A percentile compares a stretch with the other conserved stretches of the same genome.
These are phyloP conservation scores for Yasuhikotakia modesta DNA, from an alignment of 2,797 vertebrate genomes.

Conservation along the genomic window DNA sequence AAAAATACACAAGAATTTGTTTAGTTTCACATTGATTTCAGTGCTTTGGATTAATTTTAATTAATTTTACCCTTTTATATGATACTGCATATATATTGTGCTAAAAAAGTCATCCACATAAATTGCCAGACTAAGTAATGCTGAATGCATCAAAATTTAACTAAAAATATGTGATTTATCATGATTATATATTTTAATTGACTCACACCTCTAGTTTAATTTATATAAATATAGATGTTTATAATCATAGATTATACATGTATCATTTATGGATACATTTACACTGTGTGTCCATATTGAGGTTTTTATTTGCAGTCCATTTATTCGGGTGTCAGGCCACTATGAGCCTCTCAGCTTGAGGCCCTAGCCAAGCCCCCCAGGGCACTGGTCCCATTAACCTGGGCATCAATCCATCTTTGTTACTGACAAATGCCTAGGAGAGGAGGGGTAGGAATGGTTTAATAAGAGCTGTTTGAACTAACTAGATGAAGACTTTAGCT, in stretches of 20 bases:
- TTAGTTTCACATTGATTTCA: no score
- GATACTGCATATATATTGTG: background rate
- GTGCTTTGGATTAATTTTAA: no score
- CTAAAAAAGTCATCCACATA: background rate
- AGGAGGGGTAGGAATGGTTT: constrained; percentile 1
- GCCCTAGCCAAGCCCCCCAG: background rate
- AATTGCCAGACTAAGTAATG: background rate
- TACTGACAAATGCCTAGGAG: constrained; percentile 58
- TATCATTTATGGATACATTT: no score
- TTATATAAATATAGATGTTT: no score
- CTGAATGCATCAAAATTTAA: background rate
- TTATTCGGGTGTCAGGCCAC: background rate
- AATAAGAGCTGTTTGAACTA: constrained; percentile 36
- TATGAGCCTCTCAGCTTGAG: no score
- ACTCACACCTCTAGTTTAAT: background rate
- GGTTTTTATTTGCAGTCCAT: background rate
- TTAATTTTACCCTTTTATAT: no score
- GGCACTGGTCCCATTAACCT: background rate
- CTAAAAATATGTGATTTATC: background rate
- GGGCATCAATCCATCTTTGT: constrained; percentile 56
- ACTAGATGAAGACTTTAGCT: constrained; percentile 17
- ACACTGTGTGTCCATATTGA: background rate
- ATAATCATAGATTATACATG: no score
- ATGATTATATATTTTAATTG: background rate
- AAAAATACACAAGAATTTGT: no score